Base-by-base conservation (phyloP, 2,113 vertebrate genomes). In the Hypomesus transpacificus region DNA sequence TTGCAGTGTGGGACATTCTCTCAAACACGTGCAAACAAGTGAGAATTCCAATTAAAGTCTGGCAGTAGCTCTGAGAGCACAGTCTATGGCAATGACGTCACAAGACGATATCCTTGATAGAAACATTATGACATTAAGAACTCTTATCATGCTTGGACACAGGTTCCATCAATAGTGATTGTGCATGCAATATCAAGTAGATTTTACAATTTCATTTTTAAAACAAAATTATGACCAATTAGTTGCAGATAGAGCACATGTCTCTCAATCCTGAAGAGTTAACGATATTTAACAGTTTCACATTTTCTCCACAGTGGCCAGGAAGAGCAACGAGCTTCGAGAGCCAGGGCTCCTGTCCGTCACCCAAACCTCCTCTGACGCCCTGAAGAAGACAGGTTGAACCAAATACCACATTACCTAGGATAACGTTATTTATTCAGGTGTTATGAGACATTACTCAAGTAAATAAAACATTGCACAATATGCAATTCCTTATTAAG, bases 321-420 rank as follows among this genome's bases (percentile, higher is more conserved):
- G 96, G 95, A 87, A 89, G 92, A 88, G 95, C 94, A 26, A 95
- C 94, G 53, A 98, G 97, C 87, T 99, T 99, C 90, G 97, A 99
- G 72, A 99, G 97, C 91, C 97, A 99, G 86, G 95, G 92, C 69
- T 98, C 97, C 50, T 99, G 96, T 78, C 92, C 96, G 3, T 98
- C 97, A 3, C 97, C 96, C 66, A 99, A 97, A 90, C 94, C 92
- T 73, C 93, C 93, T 0, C 90, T 89, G 66, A 96, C 95, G 0
- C 96, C 89, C 28, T 90, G 82, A 89, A 0, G 72, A 58, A 9
- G 54, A 20, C 70, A 17, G 26, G 20, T 22, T 14, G 24, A 20
- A 13, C 20, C 26, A 46, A 46, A 46, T 46, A 46, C 21, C 16
- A 3, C 70, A 26, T 57, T 61, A 11, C 46, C 58, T 9, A 46